These are phyloP conservation scores for Endomychus coccineus DNA, from an alignment of 2,888 invertebrate genomes.

Conservation along the genomic window DNA sequence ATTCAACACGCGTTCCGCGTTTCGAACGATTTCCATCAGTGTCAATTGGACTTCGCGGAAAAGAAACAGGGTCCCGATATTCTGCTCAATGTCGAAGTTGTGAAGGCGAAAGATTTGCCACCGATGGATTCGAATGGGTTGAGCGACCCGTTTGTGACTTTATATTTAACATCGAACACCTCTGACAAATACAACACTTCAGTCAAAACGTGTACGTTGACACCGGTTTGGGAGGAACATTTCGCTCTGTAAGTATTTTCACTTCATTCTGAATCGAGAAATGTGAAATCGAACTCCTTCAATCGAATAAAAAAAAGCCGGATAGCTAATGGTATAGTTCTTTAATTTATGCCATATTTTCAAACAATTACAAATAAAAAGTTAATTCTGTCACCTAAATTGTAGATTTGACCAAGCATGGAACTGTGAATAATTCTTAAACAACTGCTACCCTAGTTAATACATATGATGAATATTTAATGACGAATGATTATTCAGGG, in stretches of 20 bases:
- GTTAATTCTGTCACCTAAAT: no score
- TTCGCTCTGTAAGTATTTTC: slow-evolving; percentile 95
- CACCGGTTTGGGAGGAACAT: slow-evolving; percentile 95
- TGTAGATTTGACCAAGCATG: no score
- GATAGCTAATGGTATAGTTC: no score
- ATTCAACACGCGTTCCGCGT: slow-evolving; percentile 77
- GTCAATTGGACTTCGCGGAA: slow-evolving; percentile 62
- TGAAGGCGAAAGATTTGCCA: slow-evolving; percentile 76
- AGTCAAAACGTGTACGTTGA: slow-evolving; percentile 82
- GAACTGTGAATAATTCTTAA: no score
- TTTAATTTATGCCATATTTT: no score
- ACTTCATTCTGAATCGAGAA: no score
- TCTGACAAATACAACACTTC: slow-evolving; percentile 81
- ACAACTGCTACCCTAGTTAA: no score
- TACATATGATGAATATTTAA: no score
- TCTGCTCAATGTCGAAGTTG: slow-evolving; percentile 75
- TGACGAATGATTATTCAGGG: no score
- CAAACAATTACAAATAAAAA: no score
- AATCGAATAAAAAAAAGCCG: no score
- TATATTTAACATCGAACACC: slow-evolving; percentile 72
- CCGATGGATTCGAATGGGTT: slow-evolving; percentile 88
- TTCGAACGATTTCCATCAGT: slow-evolving; percentile 65
- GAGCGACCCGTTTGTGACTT: slow-evolving; percentile 95
- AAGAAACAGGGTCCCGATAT: slow-evolving; percentile 78
- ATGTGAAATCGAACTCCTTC: no score